Base-by-base conservation (phyloP, 2,888 invertebrate species). In the Hipparchia semele region DNA sequence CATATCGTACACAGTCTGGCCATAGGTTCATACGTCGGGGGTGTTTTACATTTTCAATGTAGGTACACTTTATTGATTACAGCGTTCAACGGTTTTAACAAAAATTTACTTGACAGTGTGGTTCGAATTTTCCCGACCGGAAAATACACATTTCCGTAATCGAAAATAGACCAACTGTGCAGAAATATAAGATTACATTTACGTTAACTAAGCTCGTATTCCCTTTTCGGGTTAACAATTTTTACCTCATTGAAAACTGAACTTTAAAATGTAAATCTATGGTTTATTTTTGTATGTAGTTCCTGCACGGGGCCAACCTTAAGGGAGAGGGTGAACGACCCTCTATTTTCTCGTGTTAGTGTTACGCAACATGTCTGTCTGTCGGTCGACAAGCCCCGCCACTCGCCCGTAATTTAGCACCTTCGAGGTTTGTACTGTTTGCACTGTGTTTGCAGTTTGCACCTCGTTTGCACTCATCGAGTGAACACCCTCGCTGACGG, bases 281-380 rank as follows among this genome's bases (percentile, higher is more conserved):
- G 77, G 79, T 79, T 45, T 64, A 71, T 68, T 68, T 70, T 76
- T 0, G 53, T 39, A 6, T 13, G 12, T 60, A 0, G 59, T 12
- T n/a, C 12, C 9, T 10, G 23, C 7, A 23, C 45, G 10, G 33
- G 9, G 39, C 12, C 9, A 51, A 33, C 33, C 51, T 12, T 12
- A 53, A 33, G 9, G 51, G 51, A 10, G 49, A 60, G 90, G 90
- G 72, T 89, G 86, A 88, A 86, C 83, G 87, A 86, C 88, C 89
- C 86, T 80, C 82, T 65, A 70, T 75, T 73, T 73, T 70, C 76
- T 78, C 79, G 73, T 72, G 76, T 71, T 77, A 74, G 75, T 83
- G 85, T 86, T 86, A 82, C 84, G 86, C 85, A 87, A 86, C 81
- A 80, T 79, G 82, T 79, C 80, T 79, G 82, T 78, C 80, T 77